phyloP scores from a whole-genome alignment of 2,888 invertebrate genomes.

The Phortica magna region DNA sequence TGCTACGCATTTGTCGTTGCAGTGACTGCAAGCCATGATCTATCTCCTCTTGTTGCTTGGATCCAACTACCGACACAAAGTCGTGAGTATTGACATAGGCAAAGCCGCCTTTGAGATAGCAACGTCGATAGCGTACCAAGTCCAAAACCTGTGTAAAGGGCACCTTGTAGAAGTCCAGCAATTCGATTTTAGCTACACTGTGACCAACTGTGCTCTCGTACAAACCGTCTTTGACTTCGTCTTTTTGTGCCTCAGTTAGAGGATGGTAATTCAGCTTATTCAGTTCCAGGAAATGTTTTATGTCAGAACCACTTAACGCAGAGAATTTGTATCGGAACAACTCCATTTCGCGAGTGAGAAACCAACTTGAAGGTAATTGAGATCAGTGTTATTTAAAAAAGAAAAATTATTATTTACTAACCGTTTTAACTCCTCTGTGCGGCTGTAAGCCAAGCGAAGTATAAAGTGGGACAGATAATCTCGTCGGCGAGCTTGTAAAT shows the following conservation, averaged over 20 bases:
- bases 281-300: conserved; percentile 83
- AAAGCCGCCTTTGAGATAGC: conserved; percentile 88
- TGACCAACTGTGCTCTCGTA: conserved; percentile 81
- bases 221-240: conserved; percentile 81
- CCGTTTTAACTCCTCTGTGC: conserved; percentile 88
- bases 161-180: conserved; percentile 88
- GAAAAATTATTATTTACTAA: conserved; percentile 39
- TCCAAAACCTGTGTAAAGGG: conserved; percentile 92
- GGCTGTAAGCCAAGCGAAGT: conserved; percentile 92
- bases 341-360: conserved; percentile 91
- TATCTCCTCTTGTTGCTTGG: conserved; percentile 83
- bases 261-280: conserved; percentile 84
- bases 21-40: conserved; percentile 74
- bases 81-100: conserved; percentile 93
- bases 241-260: conserved; percentile 84
- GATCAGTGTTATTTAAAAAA: background rate
- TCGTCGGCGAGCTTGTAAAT: conserved; percentile 83
- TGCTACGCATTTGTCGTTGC: conserved; percentile 82
- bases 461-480: conserved; percentile 97
- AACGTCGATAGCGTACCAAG: conserved; percentile 87
- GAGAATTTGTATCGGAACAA: conserved; percentile 89
- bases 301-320: conserved; percentile 80
- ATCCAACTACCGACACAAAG: conserved; percentile 89
- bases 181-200: conserved; percentile 81
- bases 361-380: conserved; percentile 82